phyloP scores from a whole-genome alignment of 2,888 invertebrate genomes.

The Nemurella pictetii region DNA sequence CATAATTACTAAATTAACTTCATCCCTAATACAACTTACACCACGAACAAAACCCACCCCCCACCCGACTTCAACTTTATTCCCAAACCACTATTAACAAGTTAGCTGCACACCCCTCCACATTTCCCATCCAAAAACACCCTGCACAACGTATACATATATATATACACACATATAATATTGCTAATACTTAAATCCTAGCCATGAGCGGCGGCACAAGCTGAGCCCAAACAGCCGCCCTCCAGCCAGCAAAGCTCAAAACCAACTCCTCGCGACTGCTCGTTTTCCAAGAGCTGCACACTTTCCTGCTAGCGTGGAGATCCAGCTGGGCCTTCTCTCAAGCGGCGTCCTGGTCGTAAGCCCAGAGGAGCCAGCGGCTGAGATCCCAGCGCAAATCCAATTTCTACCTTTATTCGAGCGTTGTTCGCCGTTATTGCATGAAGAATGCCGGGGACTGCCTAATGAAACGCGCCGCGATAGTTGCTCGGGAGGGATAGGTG shows the following conservation, averaged over 20 bases:
- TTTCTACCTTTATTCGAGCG: conserved; percentile 2
- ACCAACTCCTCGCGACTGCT: background rate
- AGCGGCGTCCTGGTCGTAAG: background rate
- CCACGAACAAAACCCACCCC: background rate
- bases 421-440: background rate
- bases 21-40: background rate
- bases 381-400: conserved; percentile 18
- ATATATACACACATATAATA: background rate
- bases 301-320: background rate
- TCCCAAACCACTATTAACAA: background rate
- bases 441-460: background rate
- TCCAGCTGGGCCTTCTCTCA: background rate
- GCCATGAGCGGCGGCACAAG: background rate
- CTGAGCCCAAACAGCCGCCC: too few species aligned
- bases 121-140: background rate
- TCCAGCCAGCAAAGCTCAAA: background rate
- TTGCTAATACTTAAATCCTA: background rate
- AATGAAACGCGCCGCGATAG: background rate
- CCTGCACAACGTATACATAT: background rate
- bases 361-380: background rate
- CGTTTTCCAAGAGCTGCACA: background rate
- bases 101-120: background rate
- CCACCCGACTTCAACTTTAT: background rate
- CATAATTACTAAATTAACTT: background rate
- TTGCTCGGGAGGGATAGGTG: background rate